These are phyloP conservation scores for Sclerodermus sp. DNA, from an alignment of 2,888 invertebrate species.

Conservation along the genomic window DNA sequence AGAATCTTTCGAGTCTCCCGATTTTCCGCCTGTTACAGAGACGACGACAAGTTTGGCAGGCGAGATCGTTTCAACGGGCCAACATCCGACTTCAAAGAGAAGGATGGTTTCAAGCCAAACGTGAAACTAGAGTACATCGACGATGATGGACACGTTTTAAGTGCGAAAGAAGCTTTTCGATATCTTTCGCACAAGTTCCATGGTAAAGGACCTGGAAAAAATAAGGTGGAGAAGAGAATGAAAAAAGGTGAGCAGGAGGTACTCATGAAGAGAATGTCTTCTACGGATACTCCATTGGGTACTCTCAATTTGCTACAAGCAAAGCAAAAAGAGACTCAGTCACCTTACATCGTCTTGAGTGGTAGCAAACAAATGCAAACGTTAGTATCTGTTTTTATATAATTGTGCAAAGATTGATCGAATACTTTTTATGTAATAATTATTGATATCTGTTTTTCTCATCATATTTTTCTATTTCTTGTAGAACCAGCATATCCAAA, in stretches of 20 bases:
- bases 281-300: slow-evolving; percentile 94
- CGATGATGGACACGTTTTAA: slow-evolving; percentile 89
- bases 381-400: slow-evolving; percentile 35
- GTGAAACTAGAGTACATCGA: slow-evolving; percentile 97
- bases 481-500: slow-evolving; percentile 57
- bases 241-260: slow-evolving; percentile 93
- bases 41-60: slow-evolving; percentile 77
- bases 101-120: slow-evolving; percentile 86
- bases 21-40: too few species aligned
- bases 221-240: slow-evolving; percentile 94
- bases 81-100: slow-evolving; percentile 89
- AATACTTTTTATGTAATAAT: background rate
- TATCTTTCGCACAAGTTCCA: slow-evolving; percentile 98
- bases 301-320: slow-evolving; percentile 92
- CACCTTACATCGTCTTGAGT: slow-evolving; percentile 89
- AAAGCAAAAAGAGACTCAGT: slow-evolving; percentile 93
- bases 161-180: slow-evolving; percentile 94
- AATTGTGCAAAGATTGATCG: slow-evolving; percentile 1
- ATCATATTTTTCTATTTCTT: slow-evolving; percentile 27
- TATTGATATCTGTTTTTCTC: slow-evolving; percentile 2
- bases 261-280: slow-evolving; percentile 97
- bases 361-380: slow-evolving; percentile 76
- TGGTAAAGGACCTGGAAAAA: slow-evolving; percentile 98
- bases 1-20: too few species aligned
- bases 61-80: slow-evolving; percentile 82